These are phyloP conservation scores for Tiliacea citrago DNA, from an alignment of 2,888 invertebrate genomes.

Conservation along the genomic window DNA sequence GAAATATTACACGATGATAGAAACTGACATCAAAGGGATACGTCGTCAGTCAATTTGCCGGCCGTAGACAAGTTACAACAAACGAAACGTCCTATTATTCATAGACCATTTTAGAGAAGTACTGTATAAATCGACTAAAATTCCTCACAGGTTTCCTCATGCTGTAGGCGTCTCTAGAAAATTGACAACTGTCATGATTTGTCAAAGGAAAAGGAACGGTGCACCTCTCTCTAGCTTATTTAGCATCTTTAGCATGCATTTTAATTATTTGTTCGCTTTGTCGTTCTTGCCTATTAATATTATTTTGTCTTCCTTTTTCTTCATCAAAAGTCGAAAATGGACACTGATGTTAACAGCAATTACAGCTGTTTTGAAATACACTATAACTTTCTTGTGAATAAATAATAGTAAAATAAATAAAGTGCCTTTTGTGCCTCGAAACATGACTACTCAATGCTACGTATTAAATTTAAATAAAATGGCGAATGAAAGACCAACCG, in stretches of 20 bases:
- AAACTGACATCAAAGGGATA: slow-evolving; percentile 65
- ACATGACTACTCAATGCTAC: slow-evolving; percentile 76
- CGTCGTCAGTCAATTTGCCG: slow-evolving; percentile 69
- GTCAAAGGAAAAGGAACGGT: background rate
- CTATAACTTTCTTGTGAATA: background rate
- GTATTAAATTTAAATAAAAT: slow-evolving; percentile 75
- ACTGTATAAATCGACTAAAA: slow-evolving; percentile 31
- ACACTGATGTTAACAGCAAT: slow-evolving; percentile 43
- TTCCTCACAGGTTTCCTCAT: no score
- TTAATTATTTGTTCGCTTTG: background rate
- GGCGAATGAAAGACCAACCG: slow-evolving; percentile 64
- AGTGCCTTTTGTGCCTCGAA: slow-evolving; percentile 24
- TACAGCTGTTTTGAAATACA: slow-evolving; percentile 60
- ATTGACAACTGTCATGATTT: slow-evolving; percentile 10
- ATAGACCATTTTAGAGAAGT: slow-evolving; percentile 10
- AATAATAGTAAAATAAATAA: slow-evolving; percentile 21
- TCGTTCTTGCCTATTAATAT: background rate
- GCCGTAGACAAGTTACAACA: slow-evolving; percentile 43
- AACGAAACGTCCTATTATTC: slow-evolving; percentile 18
- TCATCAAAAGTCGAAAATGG: slow-evolving; percentile 27
- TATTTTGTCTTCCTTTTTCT: slow-evolving; percentile 6
- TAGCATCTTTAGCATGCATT: slow-evolving; percentile 7
- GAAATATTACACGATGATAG: slow-evolving; percentile 70
- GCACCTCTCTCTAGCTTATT: no score
- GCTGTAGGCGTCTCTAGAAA: background rate